These are phyloP conservation scores for Calidris pugnax DNA, from an alignment of 2,113 vertebrate genomes.

Conservation along the genomic window DNA sequence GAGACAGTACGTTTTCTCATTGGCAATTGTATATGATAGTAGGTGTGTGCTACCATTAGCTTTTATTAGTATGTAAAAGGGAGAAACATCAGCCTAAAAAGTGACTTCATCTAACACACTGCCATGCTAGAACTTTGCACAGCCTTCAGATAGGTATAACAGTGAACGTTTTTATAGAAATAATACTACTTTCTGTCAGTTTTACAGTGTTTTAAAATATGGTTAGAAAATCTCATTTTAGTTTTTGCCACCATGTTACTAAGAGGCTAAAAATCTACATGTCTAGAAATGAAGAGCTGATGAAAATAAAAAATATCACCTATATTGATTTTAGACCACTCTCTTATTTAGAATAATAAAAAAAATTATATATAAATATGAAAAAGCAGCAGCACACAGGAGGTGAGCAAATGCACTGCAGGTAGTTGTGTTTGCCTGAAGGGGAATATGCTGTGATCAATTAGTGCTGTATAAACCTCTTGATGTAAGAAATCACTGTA, in stretches of 20 bases:
- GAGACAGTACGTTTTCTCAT: neutral
- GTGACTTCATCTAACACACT: neutral
- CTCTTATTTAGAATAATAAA: slow-evolving; percentile 26
- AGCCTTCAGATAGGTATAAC: neutral
- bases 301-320: neutral
- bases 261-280: neutral
- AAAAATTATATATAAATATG: neutral
- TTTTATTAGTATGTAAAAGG: neutral
- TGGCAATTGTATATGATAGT: neutral
- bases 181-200: neutral
- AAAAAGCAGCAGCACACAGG: neutral
- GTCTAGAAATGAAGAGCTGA: neutral
- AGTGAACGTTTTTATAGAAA: neutral
- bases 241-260: neutral
- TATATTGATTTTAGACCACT: neutral
- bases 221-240: neutral
- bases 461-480: slow-evolving; percentile 2
- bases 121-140: neutral
- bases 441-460: neutral
- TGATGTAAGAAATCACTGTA: neutral
- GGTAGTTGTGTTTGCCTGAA: neutral
- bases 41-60: neutral
- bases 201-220: neutral
- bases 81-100: neutral
- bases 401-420: neutral